Base-by-base conservation (phyloP, 2,797 vertebrate species). In the Gobionotothen gibberifrons region DNA sequence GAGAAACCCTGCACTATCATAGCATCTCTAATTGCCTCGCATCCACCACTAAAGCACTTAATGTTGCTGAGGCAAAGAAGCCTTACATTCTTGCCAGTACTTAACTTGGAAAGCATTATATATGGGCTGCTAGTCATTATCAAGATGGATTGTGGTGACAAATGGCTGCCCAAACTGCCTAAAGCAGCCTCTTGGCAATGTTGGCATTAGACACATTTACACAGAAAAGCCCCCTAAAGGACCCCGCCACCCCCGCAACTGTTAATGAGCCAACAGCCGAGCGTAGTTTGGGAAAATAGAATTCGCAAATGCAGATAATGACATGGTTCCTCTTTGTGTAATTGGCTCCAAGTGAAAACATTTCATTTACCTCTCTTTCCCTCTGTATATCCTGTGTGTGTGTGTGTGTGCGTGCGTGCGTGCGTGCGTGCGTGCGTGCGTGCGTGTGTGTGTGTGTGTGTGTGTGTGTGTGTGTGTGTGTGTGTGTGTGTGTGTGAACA, bases 301-400 rank as follows among this genome's bases (percentile, higher is more conserved):
- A 91, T 89, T 84, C 80, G 26, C 91, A 91, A 93, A 91, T 84
- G 86, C 87, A 87, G 87, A 92, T 94, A 92, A 93, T 92, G 87
- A 93, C 91, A 94, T 87, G 89, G 89, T 93, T 93, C 87, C 91
- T 90, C 81, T 88, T 85, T 91, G 88, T 87, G 90, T 93, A 93
- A 93, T 92, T 91, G 92, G 82, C 84, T 87, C 70, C 61, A 72
- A 92, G 88, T 88, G 85, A 93, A 93, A 93, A 93, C 90, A 91
- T 90, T 90, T 88, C 49, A 91, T 90, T 91, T 85, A 86, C 84
- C 82, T 84, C 82, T 89, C 74, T 74, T 83, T 85, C 55, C 80
- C 67, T 74, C 82, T 82, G 14, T 77, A 65, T 80, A 85, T 88
- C 83, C 81, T 62, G 26, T 46, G 44, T 46, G 44, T 46, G 43